phyloP scores from a whole-genome alignment of 37 sponge, comb jelly and placozoan species.

The Ianthella basta region DNA sequence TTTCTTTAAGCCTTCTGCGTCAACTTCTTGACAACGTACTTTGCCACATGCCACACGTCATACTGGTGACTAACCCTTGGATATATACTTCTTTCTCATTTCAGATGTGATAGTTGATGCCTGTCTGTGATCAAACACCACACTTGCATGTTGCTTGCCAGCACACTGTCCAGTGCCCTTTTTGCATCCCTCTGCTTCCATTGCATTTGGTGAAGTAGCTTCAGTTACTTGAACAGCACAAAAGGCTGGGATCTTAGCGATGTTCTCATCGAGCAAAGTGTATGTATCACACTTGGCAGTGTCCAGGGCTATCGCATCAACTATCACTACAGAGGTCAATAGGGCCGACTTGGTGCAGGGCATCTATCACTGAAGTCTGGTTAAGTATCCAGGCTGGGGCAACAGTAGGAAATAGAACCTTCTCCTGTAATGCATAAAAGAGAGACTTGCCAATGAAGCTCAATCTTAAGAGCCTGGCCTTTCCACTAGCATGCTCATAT shows the following conservation, averaged over 20 bases:
- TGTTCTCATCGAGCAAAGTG: neutral
- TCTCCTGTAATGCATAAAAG: neutral
- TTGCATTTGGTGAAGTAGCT: neutral
- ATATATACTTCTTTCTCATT: slow-evolving; percentile 5
- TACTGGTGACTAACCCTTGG: neutral
- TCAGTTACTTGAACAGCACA: slow-evolving; percentile 15
- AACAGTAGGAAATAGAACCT: slow-evolving; percentile 10
- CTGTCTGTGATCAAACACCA: neutral
- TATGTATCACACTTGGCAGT: slow-evolving; percentile 6
- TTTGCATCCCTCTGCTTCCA: slow-evolving; percentile 15
- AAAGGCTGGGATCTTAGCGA: neutral
- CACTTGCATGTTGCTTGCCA: neutral
- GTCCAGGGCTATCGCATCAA: slow-evolving; percentile 16
- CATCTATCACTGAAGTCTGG: slow-evolving; percentile 15
- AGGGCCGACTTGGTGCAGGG: neutral
- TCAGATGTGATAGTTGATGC: slow-evolving; percentile 1
- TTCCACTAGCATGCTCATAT: slow-evolving; percentile 6
- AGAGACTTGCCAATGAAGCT: slow-evolving; percentile 15
- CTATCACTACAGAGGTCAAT: slow-evolving; percentile 16
- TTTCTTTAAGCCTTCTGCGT: slow-evolving; percentile 15
- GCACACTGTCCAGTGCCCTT: slow-evolving; percentile 7
- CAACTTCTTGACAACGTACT: neutral
- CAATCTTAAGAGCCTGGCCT: slow-evolving; percentile 12
- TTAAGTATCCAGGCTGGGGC: neutral
- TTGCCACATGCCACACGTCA: neutral